Conservation (phyloP, 1,140 invertebrate species). For the Apis cerana region DNA sequence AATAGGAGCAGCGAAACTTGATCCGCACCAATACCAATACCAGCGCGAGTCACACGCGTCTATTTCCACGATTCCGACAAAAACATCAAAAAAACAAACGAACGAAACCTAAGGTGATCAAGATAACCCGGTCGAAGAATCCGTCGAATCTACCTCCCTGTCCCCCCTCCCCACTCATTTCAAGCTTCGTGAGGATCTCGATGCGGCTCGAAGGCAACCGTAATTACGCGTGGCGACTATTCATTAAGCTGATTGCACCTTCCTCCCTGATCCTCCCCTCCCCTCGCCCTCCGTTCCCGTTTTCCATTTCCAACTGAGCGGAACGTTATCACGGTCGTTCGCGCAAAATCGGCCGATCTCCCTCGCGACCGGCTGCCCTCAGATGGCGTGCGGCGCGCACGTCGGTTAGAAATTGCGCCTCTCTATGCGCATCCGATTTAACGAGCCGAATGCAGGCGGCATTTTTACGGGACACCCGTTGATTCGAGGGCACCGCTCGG, state of each 20-base stretch:
- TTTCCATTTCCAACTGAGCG: conserved; percentile 9
- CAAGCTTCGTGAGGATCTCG: not conserved
- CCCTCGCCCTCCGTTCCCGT: too few relatives aligned
- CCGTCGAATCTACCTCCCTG: not conserved
- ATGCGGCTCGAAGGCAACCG: conserved; percentile 37
- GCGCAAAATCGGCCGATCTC: conserved; percentile 25
- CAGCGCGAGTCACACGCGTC: too few relatives aligned
- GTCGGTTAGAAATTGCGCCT: conserved; percentile 8
- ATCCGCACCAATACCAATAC: not conserved
- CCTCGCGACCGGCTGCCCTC: not conserved
- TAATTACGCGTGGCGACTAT: conserved; percentile 64
- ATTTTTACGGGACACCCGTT: conserved; percentile 48
- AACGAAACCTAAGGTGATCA: not conserved
- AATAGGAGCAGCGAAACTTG: not conserved
- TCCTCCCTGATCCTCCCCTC: conserved; percentile 16
- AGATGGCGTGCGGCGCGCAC: not conserved
- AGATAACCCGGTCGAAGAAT: conserved; percentile 4
- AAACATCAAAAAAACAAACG: not conserved
- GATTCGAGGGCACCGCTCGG: conserved; percentile 16
- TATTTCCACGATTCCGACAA: too few relatives aligned
- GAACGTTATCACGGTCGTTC: conserved; percentile 12
- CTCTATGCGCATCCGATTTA: conserved; percentile 21
- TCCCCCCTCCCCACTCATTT: not conserved
- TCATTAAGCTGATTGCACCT: conserved; percentile 69
- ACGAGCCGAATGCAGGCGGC: conserved; percentile 22